These are phyloP conservation scores for Thalassarche chlororhynchos DNA, from an alignment of 2,113 vertebrate genomes.

Conservation along the genomic window DNA sequence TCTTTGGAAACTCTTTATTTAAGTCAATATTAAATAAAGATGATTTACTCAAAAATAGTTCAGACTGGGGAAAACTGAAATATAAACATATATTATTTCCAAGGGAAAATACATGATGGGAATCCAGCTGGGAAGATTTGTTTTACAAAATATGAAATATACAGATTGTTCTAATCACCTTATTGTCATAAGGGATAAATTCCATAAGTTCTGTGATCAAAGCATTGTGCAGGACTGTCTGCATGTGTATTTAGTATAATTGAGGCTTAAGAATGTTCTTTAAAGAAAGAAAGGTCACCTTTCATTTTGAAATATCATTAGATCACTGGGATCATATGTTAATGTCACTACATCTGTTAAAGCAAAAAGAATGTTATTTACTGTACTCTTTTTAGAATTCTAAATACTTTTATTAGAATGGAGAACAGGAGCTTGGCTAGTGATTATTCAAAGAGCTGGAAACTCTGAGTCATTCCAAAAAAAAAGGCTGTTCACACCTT, in stretches of 20 bases:
- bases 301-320: conserved; percentile 16
- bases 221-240: neutral
- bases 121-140: neutral
- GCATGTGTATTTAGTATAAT: neutral
- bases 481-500: neutral
- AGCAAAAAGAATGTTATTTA: neutral
- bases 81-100: neutral
- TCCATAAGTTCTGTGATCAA: conserved; percentile 37
- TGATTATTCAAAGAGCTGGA: neutral
- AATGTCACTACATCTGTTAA: neutral
- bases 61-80: neutral
- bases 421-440: neutral
- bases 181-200: conserved; percentile 44
- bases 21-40: neutral
- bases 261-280: neutral
- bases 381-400: neutral
- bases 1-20: neutral
- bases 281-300: conserved; percentile 10
- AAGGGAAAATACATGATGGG: neutral
- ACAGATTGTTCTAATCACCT: conserved; percentile 38
- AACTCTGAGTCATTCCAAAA: neutral
- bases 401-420: neutral
- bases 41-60: neutral
- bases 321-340: neutral
- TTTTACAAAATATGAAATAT: neutral